A percentile compares a stretch with the other conserved stretches of the same genome.
These are phyloP conservation scores for Psophia crepitans DNA, from an alignment of 2,113 vertebrate genomes.

Conservation along the genomic window DNA sequence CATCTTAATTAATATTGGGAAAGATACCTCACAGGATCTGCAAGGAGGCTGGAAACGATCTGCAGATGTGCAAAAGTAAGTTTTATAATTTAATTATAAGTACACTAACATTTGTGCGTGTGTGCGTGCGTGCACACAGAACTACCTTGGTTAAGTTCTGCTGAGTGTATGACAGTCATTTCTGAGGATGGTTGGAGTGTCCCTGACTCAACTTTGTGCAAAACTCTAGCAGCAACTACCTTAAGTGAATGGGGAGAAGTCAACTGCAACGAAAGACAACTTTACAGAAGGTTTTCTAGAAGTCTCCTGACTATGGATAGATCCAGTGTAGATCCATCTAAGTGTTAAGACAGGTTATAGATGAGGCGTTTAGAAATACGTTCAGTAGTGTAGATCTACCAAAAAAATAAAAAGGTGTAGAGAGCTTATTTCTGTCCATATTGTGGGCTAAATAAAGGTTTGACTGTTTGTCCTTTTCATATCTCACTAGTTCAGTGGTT, in stretches of 20 bases:
- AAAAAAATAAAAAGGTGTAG: background rate
- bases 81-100: background rate
- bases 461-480: background rate
- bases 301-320: background rate
- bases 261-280: background rate
- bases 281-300: background rate
- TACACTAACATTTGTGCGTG: background rate
- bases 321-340: background rate
- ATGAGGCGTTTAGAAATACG: background rate
- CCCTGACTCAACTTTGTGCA: background rate
- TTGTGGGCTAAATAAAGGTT: background rate
- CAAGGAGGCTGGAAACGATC: background rate
- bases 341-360: background rate
- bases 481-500: background rate
- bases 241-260: background rate
- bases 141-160: background rate
- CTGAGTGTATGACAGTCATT: background rate
- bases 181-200: background rate
- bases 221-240: background rate
- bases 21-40: slow-evolving; percentile 15
- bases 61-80: slow-evolving; percentile 66
- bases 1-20: background rate
- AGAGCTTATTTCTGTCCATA: background rate
- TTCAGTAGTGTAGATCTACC: background rate
- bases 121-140: background rate